Base-by-base conservation (phyloP, 2,797 vertebrate genomes). In the Euphonia xanthogaster region DNA sequence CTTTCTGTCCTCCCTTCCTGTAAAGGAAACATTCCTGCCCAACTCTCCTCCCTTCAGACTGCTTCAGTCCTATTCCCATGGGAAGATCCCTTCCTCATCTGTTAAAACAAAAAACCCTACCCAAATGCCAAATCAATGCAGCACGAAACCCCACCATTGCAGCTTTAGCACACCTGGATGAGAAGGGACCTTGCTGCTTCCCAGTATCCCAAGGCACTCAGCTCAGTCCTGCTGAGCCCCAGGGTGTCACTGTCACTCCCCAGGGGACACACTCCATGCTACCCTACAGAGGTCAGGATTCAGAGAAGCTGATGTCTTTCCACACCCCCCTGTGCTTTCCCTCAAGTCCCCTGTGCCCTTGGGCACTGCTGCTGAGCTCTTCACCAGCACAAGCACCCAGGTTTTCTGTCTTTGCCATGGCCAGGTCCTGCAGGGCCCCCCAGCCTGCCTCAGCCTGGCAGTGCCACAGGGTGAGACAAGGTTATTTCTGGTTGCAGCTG, bases 131-230 rank as follows among this genome's bases (percentile, higher is more conserved):
- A 70, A 54, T 7, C 37, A 63, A 35, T 25, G 9, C 12, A 37
- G 4, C 22, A 58, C 53, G 10, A 23, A 39, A 14, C 4, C 8
- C 10, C 47, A 39, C 16, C 16, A 39, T 0, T 10, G 0, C 48
- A 44, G 62, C 11, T 2, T 31, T 8, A 57, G 14, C 61, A 74
- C 67, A n/a, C 5, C 21, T 5, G 23, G 66, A 15, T 20, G 53
- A 74, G 40, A 33, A 13, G 10, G 4, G 31, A 24, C 33, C 39
- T 6, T 0, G 1, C 57, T 5, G 1, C 61, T 60, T 37, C 65
- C 57, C 50, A 33, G 4, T 9, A 3, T 2, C 40, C 27, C 55
- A 2, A 62, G 42, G n/a, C 17, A 12, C 33, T 42, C 63, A 8
- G 61, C 12, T 14, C 62, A 53, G 37, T 5, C 45, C 10, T 6